Conservation (phyloP, 1,140 invertebrate genomes). For the Pararge aegeria region DNA sequence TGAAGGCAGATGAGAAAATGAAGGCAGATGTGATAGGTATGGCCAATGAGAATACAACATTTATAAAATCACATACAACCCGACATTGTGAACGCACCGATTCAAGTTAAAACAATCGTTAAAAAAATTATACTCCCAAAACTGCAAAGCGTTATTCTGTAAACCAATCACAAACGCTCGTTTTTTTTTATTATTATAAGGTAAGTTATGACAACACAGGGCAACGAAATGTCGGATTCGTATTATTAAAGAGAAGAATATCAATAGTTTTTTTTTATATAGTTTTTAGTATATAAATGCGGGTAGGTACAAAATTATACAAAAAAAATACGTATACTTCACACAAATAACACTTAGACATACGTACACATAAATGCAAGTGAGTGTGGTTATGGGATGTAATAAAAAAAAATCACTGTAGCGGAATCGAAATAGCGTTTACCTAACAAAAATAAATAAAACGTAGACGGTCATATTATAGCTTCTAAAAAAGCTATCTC, state of each 20-base stretch:
- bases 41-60: slow-evolving; percentile 44
- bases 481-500: slow-evolving; percentile 10
- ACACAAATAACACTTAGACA: slow-evolving; percentile 35
- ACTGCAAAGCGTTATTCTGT: slow-evolving; percentile 61
- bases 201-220: slow-evolving; percentile 69
- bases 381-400: slow-evolving; percentile 72
- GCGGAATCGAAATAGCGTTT: slow-evolving; percentile 37
- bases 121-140: slow-evolving; percentile 38
- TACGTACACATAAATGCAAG: slow-evolving; percentile 72
- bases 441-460: slow-evolving; percentile 10
- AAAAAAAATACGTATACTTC: slow-evolving; percentile 30
- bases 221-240: slow-evolving; percentile 69
- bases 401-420: slow-evolving; percentile 65
- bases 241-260: slow-evolving; percentile 46
- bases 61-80: slow-evolving; percentile 59
- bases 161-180: slow-evolving; percentile 78
- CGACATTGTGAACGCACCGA: slow-evolving; percentile 65
- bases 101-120: slow-evolving; percentile 21
- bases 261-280: slow-evolving; percentile 26
- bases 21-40: slow-evolving; percentile 25
- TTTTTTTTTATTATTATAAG: slow-evolving; percentile 23
- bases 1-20: slow-evolving; percentile 38
- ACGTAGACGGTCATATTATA: not conserved
- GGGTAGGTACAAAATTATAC: slow-evolving; percentile 12
- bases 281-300: slow-evolving; percentile 3